Evolutionary conservation across 1,140 invertebrate species (phyloP), one percentile per base, ranked within the genome.

Genomic region (Tetragonula clypearis): DNA sequence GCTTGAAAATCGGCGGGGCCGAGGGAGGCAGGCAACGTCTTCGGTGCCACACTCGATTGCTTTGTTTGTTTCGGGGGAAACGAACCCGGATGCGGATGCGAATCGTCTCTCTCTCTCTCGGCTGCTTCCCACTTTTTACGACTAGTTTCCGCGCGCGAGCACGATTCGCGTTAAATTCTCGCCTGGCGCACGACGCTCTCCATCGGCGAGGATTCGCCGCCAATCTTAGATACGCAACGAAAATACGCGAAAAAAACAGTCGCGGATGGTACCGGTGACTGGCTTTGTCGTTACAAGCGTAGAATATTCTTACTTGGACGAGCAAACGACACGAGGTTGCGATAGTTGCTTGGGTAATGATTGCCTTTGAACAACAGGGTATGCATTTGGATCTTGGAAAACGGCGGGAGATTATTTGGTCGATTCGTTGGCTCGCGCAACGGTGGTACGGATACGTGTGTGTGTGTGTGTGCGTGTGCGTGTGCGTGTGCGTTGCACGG

Each of bases 131-230:
- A 23, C 53, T 41, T 26, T 71, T 69, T 74, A 81, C 41, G 79
- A 74, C 69, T 73, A 49, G 65, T 74, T 41, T 41, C 41, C 41
- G 41, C 73, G 49, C 80, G 60, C 49, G 5, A 26, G n/a, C 66
- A 82, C 66, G 30, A 60, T 66, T 82, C 26, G 58, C 58, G 71
- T 75, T 53, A 30, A n/a, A 55, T 74, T 82, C 68, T 19, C 58
- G 68, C 56, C 41, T 35, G n/a, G 55, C 53, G 55, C 8, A 12
- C 35, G 56, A 65, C 80, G 56, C 19, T 82, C 80, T n/a, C 79
- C 21, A 41, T 81, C 21, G n/a, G 41, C 41, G 41, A 41, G 41
- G 3, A 62, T 62, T 3, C 58, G 49, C 4, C 58, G 19, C n/a
- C 58, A 60, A 49, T 55, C 30, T 26, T 23, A 12, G 3, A 30